phyloP scores from a whole-genome alignment of 2,888 invertebrate species.

The Choristoneura rosaceana region DNA sequence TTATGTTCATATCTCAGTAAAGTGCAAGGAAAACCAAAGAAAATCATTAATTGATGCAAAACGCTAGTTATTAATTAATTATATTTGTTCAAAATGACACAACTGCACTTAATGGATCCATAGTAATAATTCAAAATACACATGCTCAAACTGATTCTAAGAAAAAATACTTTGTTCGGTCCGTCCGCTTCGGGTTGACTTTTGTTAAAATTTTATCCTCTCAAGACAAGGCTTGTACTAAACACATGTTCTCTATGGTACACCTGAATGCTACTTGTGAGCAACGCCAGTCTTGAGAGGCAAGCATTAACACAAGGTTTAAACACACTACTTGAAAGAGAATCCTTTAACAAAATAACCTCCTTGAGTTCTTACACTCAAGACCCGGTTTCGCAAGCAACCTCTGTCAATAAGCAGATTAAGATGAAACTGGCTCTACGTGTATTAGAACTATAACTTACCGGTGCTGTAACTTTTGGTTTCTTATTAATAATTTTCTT shows the following conservation, averaged over 20 bases:
- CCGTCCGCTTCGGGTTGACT: background rate
- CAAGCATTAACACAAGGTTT: slow-evolving; percentile 1
- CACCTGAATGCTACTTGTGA: background rate
- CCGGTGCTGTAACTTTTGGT: slow-evolving; percentile 81
- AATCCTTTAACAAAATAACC: slow-evolving; percentile 39
- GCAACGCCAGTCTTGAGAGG: background rate
- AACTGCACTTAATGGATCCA: slow-evolving; percentile 8
- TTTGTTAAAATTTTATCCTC: background rate
- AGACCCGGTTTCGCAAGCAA: slow-evolving; percentile 37
- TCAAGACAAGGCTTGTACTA: background rate
- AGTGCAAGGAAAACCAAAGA: slow-evolving; percentile 4
- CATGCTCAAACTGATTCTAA: slow-evolving; percentile 3
- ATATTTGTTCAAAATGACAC: background rate
- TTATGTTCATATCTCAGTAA: background rate
- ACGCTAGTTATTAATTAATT: background rate
- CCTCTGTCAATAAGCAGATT: slow-evolving; percentile 39
- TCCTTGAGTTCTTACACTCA: slow-evolving; percentile 27
- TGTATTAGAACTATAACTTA: slow-evolving; percentile 56
- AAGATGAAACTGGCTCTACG: slow-evolving; percentile 43
- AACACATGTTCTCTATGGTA: background rate
- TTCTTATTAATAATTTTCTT: slow-evolving; percentile 82
- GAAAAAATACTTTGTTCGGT: background rate
- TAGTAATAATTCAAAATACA: slow-evolving; percentile 15
- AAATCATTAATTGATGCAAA: background rate
- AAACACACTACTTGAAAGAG: slow-evolving; percentile 28